phyloP scores from a whole-genome alignment of 2,113 vertebrate genomes.

The Aleadryas rufinucha region DNA sequence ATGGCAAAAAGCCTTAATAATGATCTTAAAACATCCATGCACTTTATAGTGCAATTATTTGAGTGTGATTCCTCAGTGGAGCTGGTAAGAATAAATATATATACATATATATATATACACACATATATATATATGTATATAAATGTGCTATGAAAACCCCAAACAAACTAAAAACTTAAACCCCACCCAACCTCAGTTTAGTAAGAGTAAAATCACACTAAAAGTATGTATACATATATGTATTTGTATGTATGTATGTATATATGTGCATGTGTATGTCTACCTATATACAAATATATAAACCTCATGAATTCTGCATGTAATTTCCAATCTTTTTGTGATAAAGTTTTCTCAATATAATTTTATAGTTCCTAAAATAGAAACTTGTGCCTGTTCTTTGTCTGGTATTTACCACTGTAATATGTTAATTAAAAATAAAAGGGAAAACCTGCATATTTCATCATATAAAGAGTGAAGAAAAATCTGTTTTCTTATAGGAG shows the following conservation, averaged over 20 bases:
- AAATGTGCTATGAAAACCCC: background rate
- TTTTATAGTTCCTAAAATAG: background rate
- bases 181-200: background rate
- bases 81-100: background rate
- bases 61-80: background rate
- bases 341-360: background rate
- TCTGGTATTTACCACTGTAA: background rate
- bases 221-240: fast-evolving
- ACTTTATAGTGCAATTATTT: background rate
- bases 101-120: too few species aligned
- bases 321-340: background rate
- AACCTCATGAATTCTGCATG: background rate
- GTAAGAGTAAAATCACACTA: background rate
- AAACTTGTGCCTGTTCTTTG: background rate
- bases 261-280: fast-evolving
- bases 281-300: background rate
- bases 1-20: background rate
- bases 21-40: background rate
- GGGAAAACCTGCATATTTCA: background rate
- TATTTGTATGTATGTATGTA: fast-evolving
- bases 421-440: background rate
- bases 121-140: too few species aligned
- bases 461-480: background rate
- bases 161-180: too few species aligned
- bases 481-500: background rate